phyloP scores from a whole-genome alignment of 2,888 invertebrate genomes.

The Stenodera caucasica region DNA sequence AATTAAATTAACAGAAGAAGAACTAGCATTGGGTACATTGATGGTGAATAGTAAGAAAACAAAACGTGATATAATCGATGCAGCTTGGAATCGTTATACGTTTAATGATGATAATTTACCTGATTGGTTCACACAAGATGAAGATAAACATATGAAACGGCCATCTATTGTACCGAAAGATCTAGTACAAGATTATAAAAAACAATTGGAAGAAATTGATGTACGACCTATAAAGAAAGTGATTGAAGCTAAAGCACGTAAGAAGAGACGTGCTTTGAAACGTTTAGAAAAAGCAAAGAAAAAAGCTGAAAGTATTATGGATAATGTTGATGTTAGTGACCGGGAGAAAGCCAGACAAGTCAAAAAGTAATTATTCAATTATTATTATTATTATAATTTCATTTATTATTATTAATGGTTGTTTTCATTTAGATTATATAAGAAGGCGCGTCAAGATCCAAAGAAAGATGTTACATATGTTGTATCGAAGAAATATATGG shows the following conservation, averaged over 20 bases:
- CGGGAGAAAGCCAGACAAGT: constrained; percentile 91
- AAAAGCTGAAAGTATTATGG: constrained; percentile 91
- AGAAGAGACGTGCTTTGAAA: constrained; percentile 86
- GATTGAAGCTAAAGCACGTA: constrained; percentile 95
- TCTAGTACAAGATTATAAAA: constrained; percentile 82
- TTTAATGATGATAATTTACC: constrained; percentile 92
- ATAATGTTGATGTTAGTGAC: constrained; percentile 86
- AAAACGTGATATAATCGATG: constrained; percentile 86
- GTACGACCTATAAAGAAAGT: constrained; percentile 97
- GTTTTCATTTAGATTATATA: constrained; percentile 72
- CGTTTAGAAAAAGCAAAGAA: constrained; percentile 93
- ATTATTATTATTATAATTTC: constrained; percentile 11
- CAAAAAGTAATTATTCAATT: constrained; percentile 73
- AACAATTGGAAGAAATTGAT: constrained; percentile 82
- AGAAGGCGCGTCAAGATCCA: constrained; percentile 80
- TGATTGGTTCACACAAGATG: constrained; percentile 95
- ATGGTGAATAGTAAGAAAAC: constrained; percentile 89
- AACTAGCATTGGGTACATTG: constrained; percentile 89
- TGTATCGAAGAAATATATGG: constrained; percentile 85
- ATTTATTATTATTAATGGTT: neutral
- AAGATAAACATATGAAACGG: constrained; percentile 85
- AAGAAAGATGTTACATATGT: constrained; percentile 92
- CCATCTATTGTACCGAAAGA: constrained; percentile 84
- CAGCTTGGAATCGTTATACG: constrained; percentile 90
- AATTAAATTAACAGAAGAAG: constrained; percentile 78